A percentile compares a stretch with the other conserved stretches of the same genome.
phyloP scores from a whole-genome alignment of 1,140 invertebrate species.

The Sycophaga agraensis region DNA sequence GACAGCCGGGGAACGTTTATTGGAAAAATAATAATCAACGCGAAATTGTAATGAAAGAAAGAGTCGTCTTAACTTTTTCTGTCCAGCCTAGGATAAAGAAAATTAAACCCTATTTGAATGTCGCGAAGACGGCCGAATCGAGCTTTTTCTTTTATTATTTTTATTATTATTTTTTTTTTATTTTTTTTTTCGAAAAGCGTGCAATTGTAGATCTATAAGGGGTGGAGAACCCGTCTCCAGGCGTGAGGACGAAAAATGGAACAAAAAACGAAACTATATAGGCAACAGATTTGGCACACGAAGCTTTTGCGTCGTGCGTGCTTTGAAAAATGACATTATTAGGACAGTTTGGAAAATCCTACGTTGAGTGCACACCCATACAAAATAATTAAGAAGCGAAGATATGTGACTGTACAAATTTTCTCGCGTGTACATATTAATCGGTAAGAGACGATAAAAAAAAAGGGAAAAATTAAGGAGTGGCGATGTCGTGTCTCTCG shows the following conservation, averaged over 20 bases:
- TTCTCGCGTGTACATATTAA: conserved; percentile 28
- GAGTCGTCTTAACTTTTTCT: background rate
- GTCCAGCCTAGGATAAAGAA: background rate
- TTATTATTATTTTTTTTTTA: conserved; percentile 21
- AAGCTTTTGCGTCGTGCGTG: conserved; percentile 8
- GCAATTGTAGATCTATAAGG: conserved; percentile 30
- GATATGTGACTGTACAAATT: conserved; percentile 28
- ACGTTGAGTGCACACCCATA: no score
- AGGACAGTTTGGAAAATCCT: background rate
- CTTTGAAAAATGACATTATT: background rate
- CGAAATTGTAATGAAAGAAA: background rate
- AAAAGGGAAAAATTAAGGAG: conserved; percentile 7
- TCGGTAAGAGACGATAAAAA: conserved; percentile 23
- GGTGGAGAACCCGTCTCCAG: no score
- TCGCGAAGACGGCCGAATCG: background rate
- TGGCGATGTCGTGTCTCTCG: no score
- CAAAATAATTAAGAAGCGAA: conserved; percentile 9
- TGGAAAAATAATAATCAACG: background rate
- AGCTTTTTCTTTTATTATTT: conserved; percentile 19
- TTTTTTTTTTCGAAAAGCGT: conserved; percentile 29
- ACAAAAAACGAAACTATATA: conserved; percentile 3
- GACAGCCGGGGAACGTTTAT: no score
- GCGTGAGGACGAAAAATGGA: no score
- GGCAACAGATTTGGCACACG: background rate
- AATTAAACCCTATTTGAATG: background rate